These are phyloP conservation scores for Pristiophorus japonicus DNA, from an alignment of 2,113 vertebrate genomes.

Conservation along the genomic window DNA sequence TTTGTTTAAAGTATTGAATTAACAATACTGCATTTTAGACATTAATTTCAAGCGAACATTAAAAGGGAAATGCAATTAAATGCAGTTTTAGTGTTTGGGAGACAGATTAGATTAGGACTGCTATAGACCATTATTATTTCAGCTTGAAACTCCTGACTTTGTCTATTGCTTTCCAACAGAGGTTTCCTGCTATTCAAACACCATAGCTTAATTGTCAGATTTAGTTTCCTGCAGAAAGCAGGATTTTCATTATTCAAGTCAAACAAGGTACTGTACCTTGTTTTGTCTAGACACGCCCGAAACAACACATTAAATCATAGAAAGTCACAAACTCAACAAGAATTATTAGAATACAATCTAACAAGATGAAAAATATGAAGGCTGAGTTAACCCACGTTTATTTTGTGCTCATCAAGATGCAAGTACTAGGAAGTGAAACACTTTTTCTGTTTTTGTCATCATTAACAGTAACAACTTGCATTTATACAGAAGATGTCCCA, in stretches of 20 bases:
- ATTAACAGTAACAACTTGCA: background rate
- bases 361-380: background rate
- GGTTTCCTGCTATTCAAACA: constrained; percentile 15
- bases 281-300: background rate
- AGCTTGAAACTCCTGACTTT: background rate
- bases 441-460: background rate
- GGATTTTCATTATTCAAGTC: background rate
- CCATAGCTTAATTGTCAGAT: background rate
- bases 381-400: background rate
- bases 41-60: background rate
- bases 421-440: background rate
- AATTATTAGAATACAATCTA: background rate
- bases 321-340: background rate
- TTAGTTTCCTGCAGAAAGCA: background rate
- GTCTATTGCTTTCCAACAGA: background rate
- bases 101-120: background rate
- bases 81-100: background rate
- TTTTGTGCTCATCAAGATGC: background rate
- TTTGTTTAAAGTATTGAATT: background rate
- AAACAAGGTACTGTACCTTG: background rate
- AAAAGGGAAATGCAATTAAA: background rate
- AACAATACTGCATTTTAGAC: background rate
- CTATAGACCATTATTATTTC: background rate
- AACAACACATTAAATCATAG: background rate
- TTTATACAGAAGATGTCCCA: background rate